Evolutionary conservation across 2,888 invertebrate genomes (phyloP), one percentile per base, ranked within the genome.

Genomic region (Horisme vitalbata): DNA sequence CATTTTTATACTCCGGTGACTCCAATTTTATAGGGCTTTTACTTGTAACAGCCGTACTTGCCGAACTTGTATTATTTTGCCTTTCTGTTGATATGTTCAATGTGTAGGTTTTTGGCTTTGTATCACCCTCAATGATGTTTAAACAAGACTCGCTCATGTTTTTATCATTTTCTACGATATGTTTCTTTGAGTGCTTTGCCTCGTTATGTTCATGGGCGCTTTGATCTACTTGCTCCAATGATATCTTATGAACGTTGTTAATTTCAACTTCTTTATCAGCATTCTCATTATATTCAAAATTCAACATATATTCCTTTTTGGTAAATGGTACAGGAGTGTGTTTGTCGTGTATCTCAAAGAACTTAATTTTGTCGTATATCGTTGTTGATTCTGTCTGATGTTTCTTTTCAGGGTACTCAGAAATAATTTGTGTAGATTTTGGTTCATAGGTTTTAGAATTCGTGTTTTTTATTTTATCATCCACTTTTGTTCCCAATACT

Each of bases 311-410:
- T 10, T 45, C 48, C 8, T 55, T 48, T 9, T 45, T 31, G 15
- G 43, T 31, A 10, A 41, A 21, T 13, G 61, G 47, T 5, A 34
- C 12, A 2, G 52, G 55, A 10, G 86, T 84, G 27, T 72, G 56
- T 28, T 64, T 73, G 39, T 87, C 86, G 52, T 87, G 83, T 7
- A 79, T 63, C 67, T 88, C 86, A 47, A 87, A 87, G 57, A 87
- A 87, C 45, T 76, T 86, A 8, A 87, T 76, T 71, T 68, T 83
- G 36, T 86, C 85, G 32, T 79, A 67, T 10, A 51, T 33, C 2
- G 65, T 68, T 20, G 67, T 62, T 20, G 43, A 30, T 24, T 52
- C 30, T 9, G 32, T 18, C 3, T 15, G 13, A 18, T 36, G 3
- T 23, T 39, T 12, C 13, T 3, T 36, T 26, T 10, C 38, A 23